A percentile compares a stretch with the other conserved stretches of the same genome.
Evolutionary conservation across 2,888 invertebrate species (phyloP).

Genomic region (Coecobrya sp.): DNA sequence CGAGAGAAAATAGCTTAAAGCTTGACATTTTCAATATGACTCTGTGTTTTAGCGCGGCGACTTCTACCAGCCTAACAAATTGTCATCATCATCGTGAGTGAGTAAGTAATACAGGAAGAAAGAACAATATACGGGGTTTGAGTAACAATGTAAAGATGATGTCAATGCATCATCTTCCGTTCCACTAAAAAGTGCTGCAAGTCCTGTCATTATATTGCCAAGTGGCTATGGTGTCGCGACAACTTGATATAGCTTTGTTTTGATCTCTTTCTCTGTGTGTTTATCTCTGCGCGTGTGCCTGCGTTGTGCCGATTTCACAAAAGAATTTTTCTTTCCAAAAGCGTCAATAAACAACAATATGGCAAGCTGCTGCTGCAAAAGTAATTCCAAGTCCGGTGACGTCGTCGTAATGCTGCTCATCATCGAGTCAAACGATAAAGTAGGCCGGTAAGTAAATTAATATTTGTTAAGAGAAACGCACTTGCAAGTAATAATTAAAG

Average conservation of each 20-base stretch:
- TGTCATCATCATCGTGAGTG: background rate
- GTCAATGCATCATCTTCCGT: background rate
- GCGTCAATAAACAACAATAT: too few relatives aligned
- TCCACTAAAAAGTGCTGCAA: background rate
- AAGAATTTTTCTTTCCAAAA: too few relatives aligned
- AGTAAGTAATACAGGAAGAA: background rate
- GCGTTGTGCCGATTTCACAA: too few relatives aligned
- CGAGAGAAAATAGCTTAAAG: constrained; percentile 21
- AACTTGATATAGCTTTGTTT: too few relatives aligned
- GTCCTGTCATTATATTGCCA: background rate
- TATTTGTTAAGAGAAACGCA: too few relatives aligned
- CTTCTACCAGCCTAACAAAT: background rate
- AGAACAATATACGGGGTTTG: background rate
- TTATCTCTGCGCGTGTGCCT: too few relatives aligned
- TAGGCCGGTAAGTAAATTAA: too few relatives aligned
- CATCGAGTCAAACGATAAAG: too few relatives aligned
- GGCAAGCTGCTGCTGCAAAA: too few relatives aligned
- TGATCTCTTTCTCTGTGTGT: background rate
- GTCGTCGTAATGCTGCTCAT: too few relatives aligned
- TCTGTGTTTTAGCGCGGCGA: constrained; percentile 4
- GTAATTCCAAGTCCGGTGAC: too few relatives aligned
- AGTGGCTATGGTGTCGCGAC: background rate
- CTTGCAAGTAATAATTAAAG: too few relatives aligned
- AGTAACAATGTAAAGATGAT: background rate
- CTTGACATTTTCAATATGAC: constrained; percentile 63